Base-by-base conservation (phyloP, 1,140 invertebrate genomes). In the Steinernema feltiae region DNA sequence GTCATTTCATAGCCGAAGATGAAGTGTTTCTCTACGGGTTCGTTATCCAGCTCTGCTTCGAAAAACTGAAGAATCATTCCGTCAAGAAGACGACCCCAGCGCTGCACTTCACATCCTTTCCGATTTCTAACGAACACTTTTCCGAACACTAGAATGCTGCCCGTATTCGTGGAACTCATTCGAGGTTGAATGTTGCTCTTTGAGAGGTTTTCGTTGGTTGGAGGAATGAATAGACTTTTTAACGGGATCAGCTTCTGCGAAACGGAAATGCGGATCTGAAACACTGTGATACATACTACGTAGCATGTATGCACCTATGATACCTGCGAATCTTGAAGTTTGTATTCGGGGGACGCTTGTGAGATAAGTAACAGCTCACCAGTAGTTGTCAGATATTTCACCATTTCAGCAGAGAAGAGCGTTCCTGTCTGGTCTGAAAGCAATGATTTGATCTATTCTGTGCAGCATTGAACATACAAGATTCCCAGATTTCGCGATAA, bases 31-130 rank as follows among this genome's bases (percentile, higher is more conserved):
- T 82, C 80, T 12, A 30, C 30, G 18, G 80, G 82, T 63, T 80
- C 41, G 31, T 78, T 73, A 46, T 82, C 80, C 80, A 83, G 76
- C 82, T 82, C 81, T 0, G 80, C 80, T 27, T 84, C 73, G 48
- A 81, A 82, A 69, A 82, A 84, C 27, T 84, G 48, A 30, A 82
- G 46, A 12, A 70, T 24, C 24, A 78, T 70, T 27, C 84, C 77
- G 24, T 69, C 27, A 7, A 35, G 24, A 24, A 82, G 74, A 15
- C 81, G 80, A 27, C 82, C 82, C 82, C 82, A 82, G 15, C 82
- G 71, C 29, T 70, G 29, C 69, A 80, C 32, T 31, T 71, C 73
- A 32, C 70, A 17, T 21, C 74, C 82, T 73, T 70, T 84, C 32
- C 48, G 69, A 35, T 41, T 75, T 18, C 79, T 79, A 32, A 82